These are phyloP conservation scores for Trimorus sp. DNA, from an alignment of 2,888 invertebrate species.

Conservation along the genomic window DNA sequence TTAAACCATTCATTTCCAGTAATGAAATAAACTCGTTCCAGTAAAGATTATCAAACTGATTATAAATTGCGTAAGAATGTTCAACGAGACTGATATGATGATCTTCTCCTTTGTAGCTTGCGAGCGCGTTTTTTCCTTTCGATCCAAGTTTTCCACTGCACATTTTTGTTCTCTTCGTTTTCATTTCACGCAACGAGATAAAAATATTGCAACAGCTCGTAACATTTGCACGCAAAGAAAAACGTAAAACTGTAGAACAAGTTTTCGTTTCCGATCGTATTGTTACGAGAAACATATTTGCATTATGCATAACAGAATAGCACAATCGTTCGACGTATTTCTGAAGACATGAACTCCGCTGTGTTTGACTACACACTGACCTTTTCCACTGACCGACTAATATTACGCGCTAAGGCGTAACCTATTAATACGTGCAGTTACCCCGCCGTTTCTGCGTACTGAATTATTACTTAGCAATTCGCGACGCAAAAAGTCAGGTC, in stretches of 20 bases:
- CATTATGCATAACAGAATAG: slow-evolving; percentile 32
- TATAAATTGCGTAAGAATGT: no score
- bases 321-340: slow-evolving; percentile 36
- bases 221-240: no score
- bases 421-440: slow-evolving; percentile 30
- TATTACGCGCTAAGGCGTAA: slow-evolving; percentile 47
- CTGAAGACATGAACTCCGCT: slow-evolving; percentile 29
- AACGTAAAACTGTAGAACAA: not conserved
- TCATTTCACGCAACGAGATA: no score
- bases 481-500: not conserved
- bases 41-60: no score
- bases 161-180: no score
- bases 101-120: no score
- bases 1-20: no score
- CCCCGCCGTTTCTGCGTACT: not conserved
- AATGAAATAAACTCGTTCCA: no score
- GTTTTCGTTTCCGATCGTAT: slow-evolving; percentile 15
- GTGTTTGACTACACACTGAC: slow-evolving; percentile 64
- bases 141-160: no score
- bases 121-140: no score
- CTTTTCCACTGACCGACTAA: slow-evolving; percentile 64
- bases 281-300: slow-evolving; percentile 10
- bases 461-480: slow-evolving; percentile 3
- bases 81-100: no score
- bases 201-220: no score